phyloP scores from a whole-genome alignment of 2,113 vertebrate species.

The Ciconia maguari region DNA sequence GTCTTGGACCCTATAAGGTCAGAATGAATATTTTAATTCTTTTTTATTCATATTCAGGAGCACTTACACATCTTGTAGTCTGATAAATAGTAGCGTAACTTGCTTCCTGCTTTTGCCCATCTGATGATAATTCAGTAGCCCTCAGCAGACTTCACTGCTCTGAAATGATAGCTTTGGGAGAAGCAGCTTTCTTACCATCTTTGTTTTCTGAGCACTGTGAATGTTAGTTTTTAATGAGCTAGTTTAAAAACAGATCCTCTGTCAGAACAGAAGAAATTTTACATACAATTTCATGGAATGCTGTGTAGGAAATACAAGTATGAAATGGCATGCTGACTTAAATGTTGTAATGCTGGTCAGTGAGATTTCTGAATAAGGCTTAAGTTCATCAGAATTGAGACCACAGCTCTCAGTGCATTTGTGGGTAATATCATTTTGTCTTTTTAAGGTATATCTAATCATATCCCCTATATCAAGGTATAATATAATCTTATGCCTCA shows the following conservation, averaged over 20 bases:
- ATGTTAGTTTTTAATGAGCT: neutral
- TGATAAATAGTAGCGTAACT: neutral
- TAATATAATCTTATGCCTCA: neutral
- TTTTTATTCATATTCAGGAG: neutral
- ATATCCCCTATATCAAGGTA: neutral
- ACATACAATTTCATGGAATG: neutral
- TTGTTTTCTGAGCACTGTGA: neutral
- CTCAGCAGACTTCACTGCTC: neutral
- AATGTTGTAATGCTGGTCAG: neutral
- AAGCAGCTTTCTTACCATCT: neutral
- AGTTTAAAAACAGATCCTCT: neutral
- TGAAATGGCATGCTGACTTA: neutral
- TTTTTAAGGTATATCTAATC: neutral
- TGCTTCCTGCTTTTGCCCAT: slow-evolving; percentile 36
- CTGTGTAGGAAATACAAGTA: neutral
- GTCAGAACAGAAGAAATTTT: neutral
- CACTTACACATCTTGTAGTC: neutral
- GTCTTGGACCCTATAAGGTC: slow-evolving; percentile 62
- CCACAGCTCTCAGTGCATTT: neutral
- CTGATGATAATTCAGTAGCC: slow-evolving; percentile 14
- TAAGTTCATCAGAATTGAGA: neutral
- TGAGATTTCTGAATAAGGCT: neutral
- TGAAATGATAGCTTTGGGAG: neutral
- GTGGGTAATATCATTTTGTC: neutral
- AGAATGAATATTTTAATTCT: slow-evolving; percentile 49